phyloP scores from a whole-genome alignment of 2,888 invertebrate species.

The Ophion ellenae region DNA sequence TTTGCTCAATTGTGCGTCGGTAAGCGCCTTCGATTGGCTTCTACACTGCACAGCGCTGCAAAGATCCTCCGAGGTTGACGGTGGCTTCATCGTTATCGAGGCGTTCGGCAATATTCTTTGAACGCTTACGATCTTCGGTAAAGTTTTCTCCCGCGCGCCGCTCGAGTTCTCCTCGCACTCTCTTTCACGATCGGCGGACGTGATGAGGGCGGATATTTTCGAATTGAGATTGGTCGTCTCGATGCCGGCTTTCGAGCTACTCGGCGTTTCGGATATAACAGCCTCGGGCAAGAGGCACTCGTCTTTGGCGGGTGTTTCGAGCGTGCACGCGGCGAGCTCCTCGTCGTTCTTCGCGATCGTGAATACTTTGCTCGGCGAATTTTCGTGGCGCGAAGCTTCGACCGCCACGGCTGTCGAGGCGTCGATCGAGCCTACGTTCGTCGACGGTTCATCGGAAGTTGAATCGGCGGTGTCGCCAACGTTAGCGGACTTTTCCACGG shows the following conservation, averaged over 20 bases:
- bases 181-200: conserved; percentile 55
- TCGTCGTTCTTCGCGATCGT: conserved; percentile 68
- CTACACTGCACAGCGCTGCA: conserved; percentile 47
- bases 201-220: conserved; percentile 78
- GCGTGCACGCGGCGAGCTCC: conserved; percentile 57
- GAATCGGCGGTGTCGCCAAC: neutral
- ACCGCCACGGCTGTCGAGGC: neutral
- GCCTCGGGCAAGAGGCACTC: conserved; percentile 75
- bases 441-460: neutral
- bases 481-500: conserved; percentile 42
- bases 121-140: conserved; percentile 69
- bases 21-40: conserved; percentile 27
- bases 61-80: conserved; percentile 19
- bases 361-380: conserved; percentile 77
- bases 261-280: conserved; percentile 80
- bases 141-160: conserved; percentile 19
- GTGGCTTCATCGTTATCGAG: conserved; percentile 50
- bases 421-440: neutral
- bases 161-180: neutral
- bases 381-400: conserved; percentile 59
- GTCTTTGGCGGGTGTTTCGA: conserved; percentile 80
- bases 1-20: conserved; percentile 66
- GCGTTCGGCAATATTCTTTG: conserved; percentile 63
- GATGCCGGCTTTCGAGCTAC: conserved; percentile 77
- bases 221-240: conserved; percentile 78